A percentile compares a stretch with the other conserved stretches of the same genome.
Evolutionary conservation across 2,797 vertebrate species (phyloP).

Genomic region (Phyllotis vaccarum): DNA sequence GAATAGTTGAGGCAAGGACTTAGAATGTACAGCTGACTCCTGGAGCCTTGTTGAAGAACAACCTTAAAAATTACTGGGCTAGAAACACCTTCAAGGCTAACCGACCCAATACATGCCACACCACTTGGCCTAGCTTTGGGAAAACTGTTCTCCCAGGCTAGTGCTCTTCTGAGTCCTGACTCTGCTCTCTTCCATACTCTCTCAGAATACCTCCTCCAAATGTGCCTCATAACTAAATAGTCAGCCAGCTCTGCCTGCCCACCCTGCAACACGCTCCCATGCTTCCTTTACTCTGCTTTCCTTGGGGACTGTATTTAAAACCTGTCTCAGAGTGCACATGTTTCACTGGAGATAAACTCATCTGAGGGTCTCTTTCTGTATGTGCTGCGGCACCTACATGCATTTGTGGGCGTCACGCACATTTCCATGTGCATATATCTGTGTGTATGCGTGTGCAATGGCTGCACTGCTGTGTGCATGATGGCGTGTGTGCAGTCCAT

Average conservation of each 20-base stretch:
- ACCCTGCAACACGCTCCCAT: neutral
- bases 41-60: neutral
- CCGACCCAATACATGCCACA: neutral
- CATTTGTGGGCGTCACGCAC: neutral
- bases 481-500: neutral
- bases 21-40: neutral
- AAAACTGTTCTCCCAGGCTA: neutral
- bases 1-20: neutral
- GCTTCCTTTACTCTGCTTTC: neutral
- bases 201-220: neutral
- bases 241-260: neutral
- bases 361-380: neutral
- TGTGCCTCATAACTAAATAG: neutral
- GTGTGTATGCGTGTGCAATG: neutral
- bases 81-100: neutral
- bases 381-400: neutral
- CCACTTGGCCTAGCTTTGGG: neutral
- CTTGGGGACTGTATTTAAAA: neutral
- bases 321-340: neutral
- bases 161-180: neutral
- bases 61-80: neutral
- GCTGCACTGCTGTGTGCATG: neutral
- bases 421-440: neutral
- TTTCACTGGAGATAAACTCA: neutral
- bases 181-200: neutral